phyloP scores from a whole-genome alignment of 2,888 invertebrate species.

The Noctua janthe region DNA sequence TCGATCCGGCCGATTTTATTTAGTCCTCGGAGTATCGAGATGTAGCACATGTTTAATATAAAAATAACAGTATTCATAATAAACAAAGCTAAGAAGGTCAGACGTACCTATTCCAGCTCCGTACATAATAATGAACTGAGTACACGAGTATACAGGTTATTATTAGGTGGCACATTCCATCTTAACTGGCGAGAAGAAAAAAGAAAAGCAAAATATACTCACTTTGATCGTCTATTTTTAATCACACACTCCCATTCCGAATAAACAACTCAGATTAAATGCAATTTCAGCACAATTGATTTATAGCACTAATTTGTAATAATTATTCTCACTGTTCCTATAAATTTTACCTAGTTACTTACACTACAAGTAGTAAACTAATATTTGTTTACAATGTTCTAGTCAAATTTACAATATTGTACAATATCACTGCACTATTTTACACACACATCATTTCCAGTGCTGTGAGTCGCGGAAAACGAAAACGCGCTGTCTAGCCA shows the following conservation, averaged over 20 bases:
- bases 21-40: conserved; percentile 52
- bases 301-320: conserved; percentile 18
- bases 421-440: conserved; percentile 67
- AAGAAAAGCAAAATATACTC: conserved; percentile 39
- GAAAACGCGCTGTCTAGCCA: conserved; percentile 67
- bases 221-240: conserved; percentile 32
- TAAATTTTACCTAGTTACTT: conserved; percentile 54
- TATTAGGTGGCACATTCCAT: conserved; percentile 48
- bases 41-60: conserved; percentile 64
- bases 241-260: conserved; percentile 46
- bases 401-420: conserved; percentile 61
- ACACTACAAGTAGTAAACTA: conserved; percentile 49
- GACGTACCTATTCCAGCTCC: conserved; percentile 49
- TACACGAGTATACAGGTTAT: conserved; percentile 48
- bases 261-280: conserved; percentile 24
- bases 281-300: conserved; percentile 40
- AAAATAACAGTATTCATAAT: conserved; percentile 65
- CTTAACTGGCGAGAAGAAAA: conserved; percentile 12
- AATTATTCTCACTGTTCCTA: conserved; percentile 32
- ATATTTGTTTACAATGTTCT: conserved; percentile 62
- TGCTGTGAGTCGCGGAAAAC: conserved; percentile 65
- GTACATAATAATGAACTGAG: conserved; percentile 52
- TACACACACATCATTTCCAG: conserved; percentile 73
- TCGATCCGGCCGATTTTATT: conserved; percentile 59
- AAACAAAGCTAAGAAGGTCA: conserved; percentile 69